phyloP scores from a whole-genome alignment of 2,113 vertebrate species.

The Seriola dumerili region DNA sequence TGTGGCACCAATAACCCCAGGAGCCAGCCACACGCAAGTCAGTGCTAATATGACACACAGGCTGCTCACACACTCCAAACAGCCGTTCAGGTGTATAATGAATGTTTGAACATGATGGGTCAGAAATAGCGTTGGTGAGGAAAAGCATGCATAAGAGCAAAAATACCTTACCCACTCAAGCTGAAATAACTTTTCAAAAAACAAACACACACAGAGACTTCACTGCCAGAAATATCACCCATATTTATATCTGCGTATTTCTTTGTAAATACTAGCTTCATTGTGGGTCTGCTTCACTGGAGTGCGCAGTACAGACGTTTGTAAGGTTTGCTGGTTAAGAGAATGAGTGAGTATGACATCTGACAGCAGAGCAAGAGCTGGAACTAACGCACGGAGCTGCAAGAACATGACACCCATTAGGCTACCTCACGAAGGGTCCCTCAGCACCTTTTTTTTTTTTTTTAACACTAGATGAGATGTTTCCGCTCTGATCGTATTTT shows the following conservation, averaged over 20 bases:
- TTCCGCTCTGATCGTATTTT: background rate
- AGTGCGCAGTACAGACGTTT: background rate
- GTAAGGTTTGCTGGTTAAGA: background rate
- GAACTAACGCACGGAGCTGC: background rate
- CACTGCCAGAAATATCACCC: conserved; percentile 9
- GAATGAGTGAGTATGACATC: conserved; percentile 5
- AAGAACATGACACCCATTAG: background rate
- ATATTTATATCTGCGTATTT: conserved; percentile 39
- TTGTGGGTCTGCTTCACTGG: conserved; percentile 36
- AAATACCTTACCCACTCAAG: conserved; percentile 42
- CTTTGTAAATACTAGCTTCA: conserved; percentile 7
- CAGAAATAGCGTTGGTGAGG: conserved; percentile 24
- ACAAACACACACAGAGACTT: conserved; percentile 25
- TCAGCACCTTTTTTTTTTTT: conserved; percentile 2
- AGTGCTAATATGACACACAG: conserved; percentile 26
- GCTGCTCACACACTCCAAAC: background rate
- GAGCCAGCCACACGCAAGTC: conserved; percentile 34
- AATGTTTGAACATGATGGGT: conserved; percentile 47
- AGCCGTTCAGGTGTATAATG: conserved; percentile 26
- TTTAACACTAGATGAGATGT: background rate
- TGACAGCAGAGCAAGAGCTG: conserved; percentile 30
- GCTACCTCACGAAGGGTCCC: background rate
- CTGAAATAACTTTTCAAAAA: conserved; percentile 22
- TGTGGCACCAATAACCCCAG: conserved; percentile 23
- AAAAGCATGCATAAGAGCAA: conserved; percentile 21